phyloP scores from a whole-genome alignment of 37 sponge, comb jelly and placozoan genomes.

The Geodia barretti region DNA sequence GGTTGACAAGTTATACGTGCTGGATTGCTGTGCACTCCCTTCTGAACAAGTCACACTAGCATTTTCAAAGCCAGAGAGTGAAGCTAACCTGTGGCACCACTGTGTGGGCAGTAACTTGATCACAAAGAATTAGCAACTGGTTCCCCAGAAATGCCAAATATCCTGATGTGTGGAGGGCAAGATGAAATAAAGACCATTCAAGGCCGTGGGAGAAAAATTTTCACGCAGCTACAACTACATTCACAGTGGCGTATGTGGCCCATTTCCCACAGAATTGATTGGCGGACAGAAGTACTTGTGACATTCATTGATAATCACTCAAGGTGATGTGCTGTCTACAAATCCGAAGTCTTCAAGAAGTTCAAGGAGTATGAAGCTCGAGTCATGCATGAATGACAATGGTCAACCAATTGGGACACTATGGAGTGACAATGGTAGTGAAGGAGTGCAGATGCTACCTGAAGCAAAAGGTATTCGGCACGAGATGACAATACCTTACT shows the following conservation, averaged over 20 bases:
- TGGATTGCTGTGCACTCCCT: no score
- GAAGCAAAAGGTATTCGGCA: constrained; percentile 27
- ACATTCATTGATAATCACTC: constrained; percentile 59
- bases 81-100: no score
- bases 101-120: no score
- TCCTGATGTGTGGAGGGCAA: no score
- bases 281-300: constrained; percentile 58
- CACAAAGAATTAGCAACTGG: no score
- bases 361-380: constrained; percentile 61
- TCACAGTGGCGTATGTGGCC: constrained; percentile 66
- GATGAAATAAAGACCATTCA: no score
- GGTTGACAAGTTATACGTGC: no score
- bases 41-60: no score
- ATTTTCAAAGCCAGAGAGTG: no score
- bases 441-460: no score
- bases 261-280: constrained; percentile 43
- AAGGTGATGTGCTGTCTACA: constrained; percentile 39
- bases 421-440: constrained; percentile 46
- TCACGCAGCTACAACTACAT: constrained; percentile 38
- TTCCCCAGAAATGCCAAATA: no score
- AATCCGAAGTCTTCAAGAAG: constrained; percentile 40
- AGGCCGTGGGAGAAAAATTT: no score
- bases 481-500: constrained; percentile 41
- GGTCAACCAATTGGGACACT: constrained; percentile 26
- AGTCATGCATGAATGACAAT: constrained; percentile 20